phyloP scores from a whole-genome alignment of 2,888 invertebrate species.

The Machimus rusticus region DNA sequence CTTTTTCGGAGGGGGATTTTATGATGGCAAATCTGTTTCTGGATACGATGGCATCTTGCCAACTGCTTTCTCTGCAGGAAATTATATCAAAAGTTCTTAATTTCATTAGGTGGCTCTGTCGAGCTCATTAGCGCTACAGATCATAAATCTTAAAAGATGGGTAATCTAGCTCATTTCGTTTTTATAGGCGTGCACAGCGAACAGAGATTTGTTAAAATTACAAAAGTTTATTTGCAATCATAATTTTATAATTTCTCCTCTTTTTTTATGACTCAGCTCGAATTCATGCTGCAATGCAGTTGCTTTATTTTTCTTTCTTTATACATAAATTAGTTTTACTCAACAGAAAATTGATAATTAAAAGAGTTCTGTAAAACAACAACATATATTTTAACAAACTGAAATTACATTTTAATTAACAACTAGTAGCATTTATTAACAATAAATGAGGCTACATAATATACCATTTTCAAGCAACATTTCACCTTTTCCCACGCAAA shows the following conservation, averaged over 20 bases:
- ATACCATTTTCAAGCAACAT: no score
- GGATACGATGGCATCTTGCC: neutral
- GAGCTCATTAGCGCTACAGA: neutral
- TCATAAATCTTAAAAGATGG: neutral
- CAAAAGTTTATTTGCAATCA: neutral
- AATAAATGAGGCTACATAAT: no score
- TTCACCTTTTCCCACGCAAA: no score
- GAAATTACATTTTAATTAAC: no score
- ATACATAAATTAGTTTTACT: no score
- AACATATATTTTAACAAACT: no score
- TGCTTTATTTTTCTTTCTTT: neutral
- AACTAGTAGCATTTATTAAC: no score
- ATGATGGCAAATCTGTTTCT: neutral
- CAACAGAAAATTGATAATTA: no score
- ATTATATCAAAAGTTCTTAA: neutral
- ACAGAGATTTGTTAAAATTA: neutral
- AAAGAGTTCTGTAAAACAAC: no score
- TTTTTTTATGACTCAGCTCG: neutral
- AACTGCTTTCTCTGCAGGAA: neutral
- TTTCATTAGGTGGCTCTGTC: neutral
- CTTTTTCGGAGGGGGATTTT: neutral
- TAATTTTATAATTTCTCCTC: neutral
- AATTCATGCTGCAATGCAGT: neutral
- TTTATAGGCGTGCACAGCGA: neutral
- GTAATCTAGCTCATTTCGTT: neutral